phyloP scores from a whole-genome alignment of 2,113 vertebrate species.

The Thomomys bottae region DNA sequence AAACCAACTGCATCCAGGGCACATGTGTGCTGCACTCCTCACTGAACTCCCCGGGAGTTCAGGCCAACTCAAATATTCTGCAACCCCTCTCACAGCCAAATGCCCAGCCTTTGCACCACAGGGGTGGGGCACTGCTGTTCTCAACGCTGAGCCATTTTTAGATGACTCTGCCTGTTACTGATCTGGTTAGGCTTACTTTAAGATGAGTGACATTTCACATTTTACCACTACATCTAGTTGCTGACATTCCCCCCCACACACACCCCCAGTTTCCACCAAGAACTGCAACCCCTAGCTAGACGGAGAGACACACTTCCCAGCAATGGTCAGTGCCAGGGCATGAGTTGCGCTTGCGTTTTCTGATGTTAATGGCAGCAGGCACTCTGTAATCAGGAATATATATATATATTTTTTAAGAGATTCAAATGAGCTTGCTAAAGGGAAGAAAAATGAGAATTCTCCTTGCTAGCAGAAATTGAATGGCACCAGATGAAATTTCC shows the following conservation, averaged over 20 bases:
- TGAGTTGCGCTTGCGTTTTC: not conserved
- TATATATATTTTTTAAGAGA: conserved; percentile 9
- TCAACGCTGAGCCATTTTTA: not conserved
- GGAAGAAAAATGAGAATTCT: not conserved
- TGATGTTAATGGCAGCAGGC: not conserved
- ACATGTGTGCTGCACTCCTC: not conserved
- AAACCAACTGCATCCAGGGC: conserved; percentile 12
- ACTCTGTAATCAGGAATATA: not conserved
- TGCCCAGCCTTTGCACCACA: not conserved
- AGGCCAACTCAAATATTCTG: conserved; percentile 61
- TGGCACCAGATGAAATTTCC: not conserved
- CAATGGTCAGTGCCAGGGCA: not conserved
- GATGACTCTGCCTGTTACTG: not conserved
- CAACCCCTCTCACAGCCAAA: conserved; percentile 51
- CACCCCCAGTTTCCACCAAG: not conserved
- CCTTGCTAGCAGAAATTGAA: not conserved
- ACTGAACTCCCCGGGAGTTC: not conserved
- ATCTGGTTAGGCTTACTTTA: not conserved
- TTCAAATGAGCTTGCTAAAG: not conserved
- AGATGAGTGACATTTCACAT: not conserved
- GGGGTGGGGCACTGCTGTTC: not conserved
- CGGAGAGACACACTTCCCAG: not conserved
- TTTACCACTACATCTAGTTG: not conserved
- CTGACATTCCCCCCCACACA: not conserved
- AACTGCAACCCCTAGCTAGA: no score